These are phyloP conservation scores for Chaetodon trifasciatus DNA, from an alignment of 2,797 vertebrate species.

Conservation along the genomic window DNA sequence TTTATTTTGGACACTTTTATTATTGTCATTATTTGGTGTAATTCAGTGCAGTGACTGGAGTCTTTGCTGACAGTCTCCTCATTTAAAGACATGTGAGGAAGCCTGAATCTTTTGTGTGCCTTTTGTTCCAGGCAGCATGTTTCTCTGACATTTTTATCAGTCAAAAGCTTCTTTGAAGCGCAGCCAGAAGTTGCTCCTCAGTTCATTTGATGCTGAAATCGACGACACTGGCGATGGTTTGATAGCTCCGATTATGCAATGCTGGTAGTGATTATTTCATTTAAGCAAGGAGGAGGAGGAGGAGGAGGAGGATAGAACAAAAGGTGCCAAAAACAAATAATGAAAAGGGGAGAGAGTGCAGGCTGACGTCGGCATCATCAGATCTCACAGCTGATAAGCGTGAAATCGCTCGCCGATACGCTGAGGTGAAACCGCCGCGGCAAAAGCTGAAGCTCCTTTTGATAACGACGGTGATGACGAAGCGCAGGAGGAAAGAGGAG, in stretches of 20 bases:
- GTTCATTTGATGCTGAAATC: background rate
- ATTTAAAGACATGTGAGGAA: background rate
- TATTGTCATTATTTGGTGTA: slow-evolving; percentile 9
- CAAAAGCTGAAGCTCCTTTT: background rate
- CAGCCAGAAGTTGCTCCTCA: background rate
- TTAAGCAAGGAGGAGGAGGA: background rate
- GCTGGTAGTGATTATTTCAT: background rate
- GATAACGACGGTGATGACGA: background rate
- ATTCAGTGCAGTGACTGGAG: background rate
- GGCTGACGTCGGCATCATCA: background rate
- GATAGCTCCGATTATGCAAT: background rate
- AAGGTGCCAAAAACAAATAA: background rate
- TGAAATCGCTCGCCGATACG: slow-evolving; percentile 1
- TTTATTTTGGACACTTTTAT: background rate
- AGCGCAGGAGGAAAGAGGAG: background rate
- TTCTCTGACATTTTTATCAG: no score
- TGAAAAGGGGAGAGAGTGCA: background rate
- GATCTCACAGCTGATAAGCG: background rate
- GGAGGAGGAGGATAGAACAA: background rate
- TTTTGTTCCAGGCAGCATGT: background rate
- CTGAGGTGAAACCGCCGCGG: background rate
- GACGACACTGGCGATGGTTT: background rate
- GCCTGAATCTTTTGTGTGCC: background rate
- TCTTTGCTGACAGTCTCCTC: background rate
- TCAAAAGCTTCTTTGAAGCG: no score